phyloP scores from a whole-genome alignment of 2,797 vertebrate genomes.

The Gambusia yucatana region DNA sequence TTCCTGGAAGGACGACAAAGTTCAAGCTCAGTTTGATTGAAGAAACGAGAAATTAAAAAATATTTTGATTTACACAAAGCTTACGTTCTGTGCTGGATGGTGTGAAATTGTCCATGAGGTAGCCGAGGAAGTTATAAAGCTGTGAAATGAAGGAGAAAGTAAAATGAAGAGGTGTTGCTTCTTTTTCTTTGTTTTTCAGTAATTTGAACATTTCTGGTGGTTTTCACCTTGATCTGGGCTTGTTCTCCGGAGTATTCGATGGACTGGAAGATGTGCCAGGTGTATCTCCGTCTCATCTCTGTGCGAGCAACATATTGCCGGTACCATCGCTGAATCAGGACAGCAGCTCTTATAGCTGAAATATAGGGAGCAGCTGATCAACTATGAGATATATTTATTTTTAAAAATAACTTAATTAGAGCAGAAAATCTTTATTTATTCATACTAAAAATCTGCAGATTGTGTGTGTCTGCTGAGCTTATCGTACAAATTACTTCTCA shows the following conservation, averaged over 20 bases:
- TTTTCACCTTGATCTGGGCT: conserved; percentile 90
- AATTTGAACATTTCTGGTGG: background rate
- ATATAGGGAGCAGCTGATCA: background rate
- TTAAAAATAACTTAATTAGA: background rate
- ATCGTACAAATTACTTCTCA: too few species aligned
- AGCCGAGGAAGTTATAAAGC: conserved; percentile 95
- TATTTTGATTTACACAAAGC: conserved; percentile 22
- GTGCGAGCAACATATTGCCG: conserved; percentile 87
- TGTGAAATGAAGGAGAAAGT: conserved; percentile 56
- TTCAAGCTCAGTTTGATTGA: background rate
- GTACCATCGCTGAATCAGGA: conserved; percentile 94
- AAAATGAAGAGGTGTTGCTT: background rate
- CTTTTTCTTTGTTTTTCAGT: background rate
- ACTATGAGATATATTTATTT: background rate
- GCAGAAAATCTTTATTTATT: background rate
- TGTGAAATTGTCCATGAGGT: conserved; percentile 92
- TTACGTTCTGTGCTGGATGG: conserved; percentile 90
- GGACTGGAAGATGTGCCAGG: conserved; percentile 96
- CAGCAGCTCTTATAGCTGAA: conserved; percentile 87
- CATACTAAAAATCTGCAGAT: background rate
- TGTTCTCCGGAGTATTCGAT: conserved; percentile 94
- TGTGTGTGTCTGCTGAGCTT: background rate
- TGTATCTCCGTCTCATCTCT: conserved; percentile 91
- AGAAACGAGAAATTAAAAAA: background rate
- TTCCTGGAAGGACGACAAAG: conserved; percentile 73